phyloP scores from a whole-genome alignment of 2,113 vertebrate species.

The Phoenicopterus ruber region DNA sequence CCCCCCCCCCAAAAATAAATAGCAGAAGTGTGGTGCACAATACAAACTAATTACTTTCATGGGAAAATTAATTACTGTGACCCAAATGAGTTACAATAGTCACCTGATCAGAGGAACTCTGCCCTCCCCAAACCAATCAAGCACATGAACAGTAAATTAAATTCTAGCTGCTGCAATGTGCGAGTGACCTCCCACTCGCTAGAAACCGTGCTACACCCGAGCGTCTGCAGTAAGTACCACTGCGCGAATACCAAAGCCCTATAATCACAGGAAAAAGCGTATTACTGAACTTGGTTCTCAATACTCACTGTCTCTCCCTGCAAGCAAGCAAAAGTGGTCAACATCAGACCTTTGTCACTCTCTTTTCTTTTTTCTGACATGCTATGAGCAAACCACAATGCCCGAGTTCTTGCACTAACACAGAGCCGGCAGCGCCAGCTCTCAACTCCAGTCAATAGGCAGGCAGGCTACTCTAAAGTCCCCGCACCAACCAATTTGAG shows the following conservation, averaged over 20 bases:
- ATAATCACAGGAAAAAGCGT: background rate
- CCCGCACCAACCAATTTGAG: conserved; percentile 54
- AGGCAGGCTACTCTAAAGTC: conserved; percentile 6
- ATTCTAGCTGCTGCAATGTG: background rate
- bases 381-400: conserved; percentile 31
- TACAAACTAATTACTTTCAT: background rate
- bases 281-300: background rate
- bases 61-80: background rate
- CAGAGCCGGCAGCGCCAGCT: background rate
- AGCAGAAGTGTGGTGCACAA: background rate
- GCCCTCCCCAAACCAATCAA: background rate
- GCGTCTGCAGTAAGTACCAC: background rate
- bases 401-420: background rate
- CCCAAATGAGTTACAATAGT: background rate
- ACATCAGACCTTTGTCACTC: conserved; percentile 12
- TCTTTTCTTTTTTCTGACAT: conserved; percentile 13
- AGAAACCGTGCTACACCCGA: background rate
- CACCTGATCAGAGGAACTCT: background rate
- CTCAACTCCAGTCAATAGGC: conserved; percentile 22
- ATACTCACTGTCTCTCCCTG: background rate
- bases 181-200: background rate
- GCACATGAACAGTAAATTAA: background rate
- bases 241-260: background rate
- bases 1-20: background rate
- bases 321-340: conserved; percentile 6